Evolutionary conservation across 2,113 vertebrate species (phyloP), one percentile per base, ranked within the genome.

Genomic region (Spea multiplicata): DNA sequence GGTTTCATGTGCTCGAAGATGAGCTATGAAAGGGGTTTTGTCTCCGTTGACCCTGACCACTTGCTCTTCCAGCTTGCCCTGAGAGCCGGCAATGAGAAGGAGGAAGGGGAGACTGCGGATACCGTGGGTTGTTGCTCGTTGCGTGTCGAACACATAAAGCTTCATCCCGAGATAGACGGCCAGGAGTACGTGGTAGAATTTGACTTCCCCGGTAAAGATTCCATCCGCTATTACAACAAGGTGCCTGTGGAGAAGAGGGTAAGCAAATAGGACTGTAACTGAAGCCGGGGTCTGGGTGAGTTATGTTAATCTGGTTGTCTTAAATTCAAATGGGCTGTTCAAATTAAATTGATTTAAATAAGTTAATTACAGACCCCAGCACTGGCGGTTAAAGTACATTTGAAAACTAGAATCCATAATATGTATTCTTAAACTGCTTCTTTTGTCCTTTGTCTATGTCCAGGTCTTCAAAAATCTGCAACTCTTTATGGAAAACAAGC

Each of bases 381-480:
- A 30, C 30, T 30, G 30, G 30, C 30, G 30, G 30, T 30, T 30
- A 30, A 30, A 30, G 30, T 30, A 30, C 30, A 30, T 30, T 53
- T 53, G 50, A 8, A 2, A 10, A 8, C 6, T 8, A 53, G 50
- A 6, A 53, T 53, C 50, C 6, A 3, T 10, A 53, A 6, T 53
- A 2, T 66, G 5, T 3, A 9, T 75, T 30, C 30, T 45, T 8
- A n/a, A 8, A 50, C 47, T 68, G 10, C 13, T 17, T 14, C 0
- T 76, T 13, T 5, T 68, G 5, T 59, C 4, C 48, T 17, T 44
- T 75, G n/a, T 71, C 45, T 76, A 76, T 79, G 85, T 82, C 72
- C 84, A 99, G 97, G 96, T 98, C 67, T 99, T 99, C 84, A 99
- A 99, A 89, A 99, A 99, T 83, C 93, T 99, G 75, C 96, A 97